These are phyloP conservation scores for Ctenomys sociabilis DNA, from an alignment of 2,113 vertebrate genomes.

Conservation along the genomic window DNA sequence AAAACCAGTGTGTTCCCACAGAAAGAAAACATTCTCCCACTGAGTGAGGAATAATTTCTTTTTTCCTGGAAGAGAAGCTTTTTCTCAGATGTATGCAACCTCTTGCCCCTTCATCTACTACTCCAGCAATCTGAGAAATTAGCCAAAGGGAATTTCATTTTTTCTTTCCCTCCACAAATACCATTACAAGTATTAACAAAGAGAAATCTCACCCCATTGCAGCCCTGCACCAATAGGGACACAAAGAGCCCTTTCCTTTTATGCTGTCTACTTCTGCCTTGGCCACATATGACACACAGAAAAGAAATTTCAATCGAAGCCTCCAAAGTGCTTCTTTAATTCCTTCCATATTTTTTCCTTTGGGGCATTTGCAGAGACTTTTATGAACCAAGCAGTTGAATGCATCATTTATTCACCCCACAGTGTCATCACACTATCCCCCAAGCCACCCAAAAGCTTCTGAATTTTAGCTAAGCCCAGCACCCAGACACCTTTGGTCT, in stretches of 20 bases:
- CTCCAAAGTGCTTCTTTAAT: conserved; percentile 72
- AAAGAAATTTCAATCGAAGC: conserved; percentile 62
- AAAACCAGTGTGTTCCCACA: conserved; percentile 28
- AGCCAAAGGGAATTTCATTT: conserved; percentile 39
- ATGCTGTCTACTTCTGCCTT: background rate
- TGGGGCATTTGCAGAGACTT: conserved; percentile 63
- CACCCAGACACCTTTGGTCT: background rate
- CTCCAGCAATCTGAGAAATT: conserved; percentile 58
- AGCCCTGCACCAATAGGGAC: background rate
- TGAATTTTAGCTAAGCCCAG: background rate
- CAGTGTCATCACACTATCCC: background rate
- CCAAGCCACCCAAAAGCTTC: conserved; percentile 5
- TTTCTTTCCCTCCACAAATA: conserved; percentile 29
- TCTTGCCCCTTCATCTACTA: background rate
- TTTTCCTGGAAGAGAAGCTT: conserved; percentile 34
- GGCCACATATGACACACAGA: conserved; percentile 60
- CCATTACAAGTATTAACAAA: conserved; percentile 35
- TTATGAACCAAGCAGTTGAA: background rate
- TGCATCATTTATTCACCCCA: conserved; percentile 1
- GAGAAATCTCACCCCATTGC: background rate
- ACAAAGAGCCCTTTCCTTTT: conserved; percentile 50
- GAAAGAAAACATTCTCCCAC: conserved; percentile 20
- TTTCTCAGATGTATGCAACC: conserved; percentile 25
- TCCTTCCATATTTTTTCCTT: conserved; percentile 68
- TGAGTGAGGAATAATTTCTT: background rate